Evolutionary conservation across 1,140 invertebrate genomes (phyloP).

Genomic region (Drosophila repletoides): DNA sequence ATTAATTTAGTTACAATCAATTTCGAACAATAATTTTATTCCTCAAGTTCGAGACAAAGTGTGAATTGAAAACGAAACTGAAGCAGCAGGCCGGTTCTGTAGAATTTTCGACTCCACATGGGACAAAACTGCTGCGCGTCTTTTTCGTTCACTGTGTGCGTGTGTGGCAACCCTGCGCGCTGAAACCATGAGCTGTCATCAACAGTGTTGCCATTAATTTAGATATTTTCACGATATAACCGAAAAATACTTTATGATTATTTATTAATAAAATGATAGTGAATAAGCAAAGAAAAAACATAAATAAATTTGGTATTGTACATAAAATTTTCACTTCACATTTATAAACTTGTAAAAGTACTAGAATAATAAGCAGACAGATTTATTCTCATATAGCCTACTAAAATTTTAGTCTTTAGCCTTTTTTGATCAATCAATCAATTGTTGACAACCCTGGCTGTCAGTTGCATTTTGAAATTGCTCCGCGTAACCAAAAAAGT

Average conservation of each 20-base stretch:
- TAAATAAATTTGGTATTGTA: neutral
- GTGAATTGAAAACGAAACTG: slow-evolving; percentile 32
- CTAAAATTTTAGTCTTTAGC: no score
- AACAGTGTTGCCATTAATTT: slow-evolving; percentile 37
- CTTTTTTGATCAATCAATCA: no score
- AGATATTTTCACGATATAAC: no score
- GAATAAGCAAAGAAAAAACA: neutral
- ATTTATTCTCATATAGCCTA: no score
- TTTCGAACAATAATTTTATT: slow-evolving; percentile 17
- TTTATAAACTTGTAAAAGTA: no score
- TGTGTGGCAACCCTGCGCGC: slow-evolving; percentile 15
- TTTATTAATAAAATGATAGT: no score
- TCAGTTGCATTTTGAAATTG: no score
- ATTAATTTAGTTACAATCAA: slow-evolving; percentile 13
- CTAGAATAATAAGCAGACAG: no score
- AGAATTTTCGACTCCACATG: slow-evolving; percentile 40
- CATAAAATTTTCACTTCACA: no score
- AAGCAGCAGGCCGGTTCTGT: slow-evolving; percentile 28
- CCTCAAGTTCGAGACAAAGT: slow-evolving; percentile 10
- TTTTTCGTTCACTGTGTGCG: slow-evolving; percentile 6
- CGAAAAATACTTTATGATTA: neutral
- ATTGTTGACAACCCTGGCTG: no score
- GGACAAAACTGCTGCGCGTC: slow-evolving; percentile 45
- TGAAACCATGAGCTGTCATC: slow-evolving; percentile 7
- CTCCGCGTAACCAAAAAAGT: neutral